These are phyloP conservation scores for Pseudococcus longispinus DNA, from an alignment of 2,888 invertebrate species.

Conservation along the genomic window DNA sequence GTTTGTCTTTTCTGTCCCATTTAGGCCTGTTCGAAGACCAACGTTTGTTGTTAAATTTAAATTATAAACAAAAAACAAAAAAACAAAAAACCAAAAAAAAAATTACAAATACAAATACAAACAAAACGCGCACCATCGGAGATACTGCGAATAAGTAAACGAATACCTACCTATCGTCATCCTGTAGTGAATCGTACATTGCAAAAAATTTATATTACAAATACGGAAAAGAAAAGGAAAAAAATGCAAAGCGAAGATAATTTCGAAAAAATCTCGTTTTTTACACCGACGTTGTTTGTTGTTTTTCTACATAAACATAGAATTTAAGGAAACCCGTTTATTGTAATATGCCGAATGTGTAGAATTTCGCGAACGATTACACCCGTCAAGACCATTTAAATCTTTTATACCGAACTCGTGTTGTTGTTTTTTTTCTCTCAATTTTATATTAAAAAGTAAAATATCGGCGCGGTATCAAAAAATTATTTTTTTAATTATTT, in stretches of 20 bases:
- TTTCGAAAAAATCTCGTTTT: not conserved
- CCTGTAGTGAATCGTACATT: too few species aligned
- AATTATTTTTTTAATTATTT: conserved; percentile 21
- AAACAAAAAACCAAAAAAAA: not conserved
- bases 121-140: not conserved
- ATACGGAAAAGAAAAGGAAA: not conserved
- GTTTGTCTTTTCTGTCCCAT: not conserved
- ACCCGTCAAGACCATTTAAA: not conserved
- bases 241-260: not conserved
- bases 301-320: not conserved
- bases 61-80: not conserved
- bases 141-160: not conserved
- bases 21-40: conserved; percentile 37
- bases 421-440: not conserved
- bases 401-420: not conserved
- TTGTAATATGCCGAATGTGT: not conserved
- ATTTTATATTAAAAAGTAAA: not conserved
- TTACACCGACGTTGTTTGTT: not conserved
- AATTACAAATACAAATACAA: not conserved
- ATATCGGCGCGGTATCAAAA: conserved; percentile 38
- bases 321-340: too few species aligned
- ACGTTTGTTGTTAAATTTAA: conserved; percentile 39
- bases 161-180: not conserved
- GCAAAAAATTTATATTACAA: not conserved
- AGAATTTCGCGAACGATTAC: not conserved